phyloP scores from a whole-genome alignment of 1,140 invertebrate genomes.

The Drosophila pruinosa region DNA sequence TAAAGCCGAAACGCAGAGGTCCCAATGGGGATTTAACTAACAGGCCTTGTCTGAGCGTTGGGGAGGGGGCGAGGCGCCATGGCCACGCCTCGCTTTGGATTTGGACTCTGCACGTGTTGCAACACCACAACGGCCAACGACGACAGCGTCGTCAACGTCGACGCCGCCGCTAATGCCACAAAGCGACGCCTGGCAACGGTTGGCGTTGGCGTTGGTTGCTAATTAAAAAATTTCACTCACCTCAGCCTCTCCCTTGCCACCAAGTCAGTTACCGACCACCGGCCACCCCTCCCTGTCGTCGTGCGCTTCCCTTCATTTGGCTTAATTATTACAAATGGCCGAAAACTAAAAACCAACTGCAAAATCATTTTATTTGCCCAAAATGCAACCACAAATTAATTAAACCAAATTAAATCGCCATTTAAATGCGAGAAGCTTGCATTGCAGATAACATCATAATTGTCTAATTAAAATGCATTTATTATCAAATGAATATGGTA shows the following conservation, averaged over 20 bases:
- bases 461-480: background rate
- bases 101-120: conserved; percentile 51
- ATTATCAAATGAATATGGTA: background rate
- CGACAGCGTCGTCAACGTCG: too few relatives aligned
- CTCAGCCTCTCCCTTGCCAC: background rate
- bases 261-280: conserved; percentile 12
- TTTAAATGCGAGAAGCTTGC: conserved; percentile 20
- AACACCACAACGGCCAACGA: conserved; percentile 41
- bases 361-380: conserved; percentile 35
- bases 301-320: conserved; percentile 49
- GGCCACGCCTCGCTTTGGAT: conserved; percentile 14
- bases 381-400: conserved; percentile 64
- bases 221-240: conserved; percentile 68
- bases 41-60: conserved; percentile 18
- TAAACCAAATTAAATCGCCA: conserved; percentile 52
- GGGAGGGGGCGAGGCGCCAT: background rate
- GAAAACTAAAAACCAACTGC: conserved; percentile 18
- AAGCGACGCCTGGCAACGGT: conserved; percentile 24
- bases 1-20: conserved; percentile 30
- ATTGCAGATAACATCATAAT: background rate
- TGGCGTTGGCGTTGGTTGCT: conserved; percentile 42
- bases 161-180: conserved; percentile 14
- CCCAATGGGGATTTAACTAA: conserved; percentile 57
- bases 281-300: conserved; percentile 3
- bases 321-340: conserved; percentile 76